A percentile compares a stretch with the other conserved stretches of the same genome.
These are phyloP conservation scores for Margaritifera margaritifera DNA, from an alignment of 2,888 invertebrate genomes.

Conservation along the genomic window DNA sequence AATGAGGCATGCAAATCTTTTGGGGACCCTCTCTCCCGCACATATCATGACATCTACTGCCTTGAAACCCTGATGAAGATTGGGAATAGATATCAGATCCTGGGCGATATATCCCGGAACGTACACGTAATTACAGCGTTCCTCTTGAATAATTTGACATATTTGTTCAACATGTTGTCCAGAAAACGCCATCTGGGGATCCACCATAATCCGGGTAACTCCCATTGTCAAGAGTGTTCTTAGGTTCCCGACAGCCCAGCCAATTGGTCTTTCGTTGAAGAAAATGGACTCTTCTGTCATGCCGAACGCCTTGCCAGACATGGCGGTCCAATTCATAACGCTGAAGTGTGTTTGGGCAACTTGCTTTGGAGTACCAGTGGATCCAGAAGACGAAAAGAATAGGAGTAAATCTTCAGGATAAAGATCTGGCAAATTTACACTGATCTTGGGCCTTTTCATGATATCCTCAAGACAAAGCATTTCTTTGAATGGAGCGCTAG, in stretches of 20 bases:
- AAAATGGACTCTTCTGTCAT: slow-evolving; percentile 10
- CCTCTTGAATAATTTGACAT: slow-evolving; percentile 22
- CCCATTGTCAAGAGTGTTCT: slow-evolving; percentile 24
- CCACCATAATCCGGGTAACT: slow-evolving; percentile 25
- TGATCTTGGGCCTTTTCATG: no score
- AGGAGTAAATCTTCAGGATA: slow-evolving; percentile 28
- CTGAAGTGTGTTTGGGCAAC: slow-evolving; percentile 26
- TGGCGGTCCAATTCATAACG: slow-evolving; percentile 21
- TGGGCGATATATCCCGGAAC: slow-evolving; percentile 24
- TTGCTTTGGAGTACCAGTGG: slow-evolving; percentile 29
- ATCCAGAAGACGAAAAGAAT: slow-evolving; percentile 27
- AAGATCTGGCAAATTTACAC: slow-evolving; percentile 13
- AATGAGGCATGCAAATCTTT: slow-evolving; percentile 2
- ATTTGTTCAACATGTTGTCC: slow-evolving; percentile 18
- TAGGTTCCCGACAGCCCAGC: slow-evolving; percentile 30
- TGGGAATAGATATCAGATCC: slow-evolving; percentile 15
- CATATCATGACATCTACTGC: slow-evolving; percentile 14
- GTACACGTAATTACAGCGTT: slow-evolving; percentile 26
- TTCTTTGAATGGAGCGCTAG: no score
- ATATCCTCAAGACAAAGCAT: no score
- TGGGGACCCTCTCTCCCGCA: slow-evolving; percentile 21
- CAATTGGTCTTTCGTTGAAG: slow-evolving; percentile 27
- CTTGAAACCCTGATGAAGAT: slow-evolving; percentile 12
- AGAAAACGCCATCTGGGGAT: slow-evolving; percentile 17
- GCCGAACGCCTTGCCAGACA: neutral